A percentile compares a stretch with the other conserved stretches of the same genome.
Conservation (phyloP, 53 echinoderm and acorn worm genomes). For the Holothuria leucospilota region DNA sequence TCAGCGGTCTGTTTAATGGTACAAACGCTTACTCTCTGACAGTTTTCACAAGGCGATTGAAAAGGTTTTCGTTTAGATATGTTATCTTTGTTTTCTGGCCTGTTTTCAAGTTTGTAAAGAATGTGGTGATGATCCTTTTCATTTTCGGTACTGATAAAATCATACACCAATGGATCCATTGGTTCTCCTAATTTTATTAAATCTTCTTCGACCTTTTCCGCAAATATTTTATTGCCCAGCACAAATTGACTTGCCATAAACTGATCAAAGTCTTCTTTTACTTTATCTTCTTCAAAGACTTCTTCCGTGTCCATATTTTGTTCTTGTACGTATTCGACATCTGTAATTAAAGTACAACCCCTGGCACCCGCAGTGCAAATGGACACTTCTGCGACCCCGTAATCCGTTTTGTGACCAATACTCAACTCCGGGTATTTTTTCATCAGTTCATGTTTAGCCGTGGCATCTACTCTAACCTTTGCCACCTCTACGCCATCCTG, state of each 20-base stretch:
- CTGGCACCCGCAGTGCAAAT: neutral
- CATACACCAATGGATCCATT: neutral
- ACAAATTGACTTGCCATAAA: constrained; percentile 14
- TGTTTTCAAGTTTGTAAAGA: too few relatives aligned
- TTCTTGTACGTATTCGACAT: neutral
- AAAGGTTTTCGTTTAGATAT: too few relatives aligned
- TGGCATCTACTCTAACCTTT: too few relatives aligned
- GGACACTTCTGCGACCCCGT: neutral
- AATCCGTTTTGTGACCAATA: neutral
- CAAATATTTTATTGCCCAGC: neutral
- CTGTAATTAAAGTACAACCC: neutral
- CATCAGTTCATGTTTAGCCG: neutral
- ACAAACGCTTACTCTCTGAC: too few relatives aligned
- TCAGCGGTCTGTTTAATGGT: too few relatives aligned
- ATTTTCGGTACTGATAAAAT: neutral
- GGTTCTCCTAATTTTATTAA: neutral
- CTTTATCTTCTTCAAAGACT: neutral
- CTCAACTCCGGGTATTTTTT: neutral
- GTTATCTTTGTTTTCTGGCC: too few relatives aligned
- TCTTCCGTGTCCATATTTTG: neutral
- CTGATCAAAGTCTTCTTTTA: neutral
- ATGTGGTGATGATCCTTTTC: too few relatives aligned
- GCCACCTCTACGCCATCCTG: too few relatives aligned
- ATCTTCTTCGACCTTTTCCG: neutral
- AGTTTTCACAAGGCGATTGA: too few relatives aligned